Evolutionary conservation across 2,888 invertebrate species (phyloP), one percentile per base, ranked within the genome.

Genomic region (Beris morrisii): DNA sequence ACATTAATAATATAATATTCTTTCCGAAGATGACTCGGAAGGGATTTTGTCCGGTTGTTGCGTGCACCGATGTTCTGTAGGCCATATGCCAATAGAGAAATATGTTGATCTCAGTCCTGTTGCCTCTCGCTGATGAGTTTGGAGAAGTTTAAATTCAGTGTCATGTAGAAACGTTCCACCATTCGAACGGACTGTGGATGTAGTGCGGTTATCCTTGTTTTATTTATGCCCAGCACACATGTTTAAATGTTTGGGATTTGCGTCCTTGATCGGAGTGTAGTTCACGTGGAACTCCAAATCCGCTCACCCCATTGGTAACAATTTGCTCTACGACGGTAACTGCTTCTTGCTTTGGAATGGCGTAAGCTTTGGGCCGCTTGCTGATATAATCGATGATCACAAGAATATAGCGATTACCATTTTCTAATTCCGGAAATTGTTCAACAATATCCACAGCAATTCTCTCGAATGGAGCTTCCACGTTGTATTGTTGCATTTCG

Each of bases 121-220:
- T 30, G n/a, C n/a, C n/a, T n/a, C n/a, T n/a, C 71, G 44, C 63
- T 73, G 56, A 15, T 65, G 13, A n/a, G n/a, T n/a, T n/a, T n/a
- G n/a, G n/a, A n/a, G n/a, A n/a, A n/a, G n/a, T n/a, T n/a, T n/a
- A n/a, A n/a, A 30, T 69, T 38, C 30, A 71, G 63, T 4, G 72
- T 72, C 13, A 65, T 52, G 56, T 73, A 72, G 43, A 72, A 68
- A 56, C 71, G 63, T 13, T 72, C 71, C 4, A 73, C 70, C 72
- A 73, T 73, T 38, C 73, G 72, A 61, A 73, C 71, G 32, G 32
- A 32, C 32, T 32, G 32, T 32, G 32, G 32, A 7, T 32, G 32
- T 32, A 32, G 7, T 32, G 72, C 66, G 3, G 73, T 73, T 7
- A 72, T 72, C n/a, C 64, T 38, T n/a, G 67, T 69, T 54, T 69